Percentiles rank a stretch among this genome's conserved stretches.
These are phyloP conservation scores for Tyrophagus putrescentiae DNA, from an alignment of 1,140 invertebrate species.

Conservation along the genomic window DNA sequence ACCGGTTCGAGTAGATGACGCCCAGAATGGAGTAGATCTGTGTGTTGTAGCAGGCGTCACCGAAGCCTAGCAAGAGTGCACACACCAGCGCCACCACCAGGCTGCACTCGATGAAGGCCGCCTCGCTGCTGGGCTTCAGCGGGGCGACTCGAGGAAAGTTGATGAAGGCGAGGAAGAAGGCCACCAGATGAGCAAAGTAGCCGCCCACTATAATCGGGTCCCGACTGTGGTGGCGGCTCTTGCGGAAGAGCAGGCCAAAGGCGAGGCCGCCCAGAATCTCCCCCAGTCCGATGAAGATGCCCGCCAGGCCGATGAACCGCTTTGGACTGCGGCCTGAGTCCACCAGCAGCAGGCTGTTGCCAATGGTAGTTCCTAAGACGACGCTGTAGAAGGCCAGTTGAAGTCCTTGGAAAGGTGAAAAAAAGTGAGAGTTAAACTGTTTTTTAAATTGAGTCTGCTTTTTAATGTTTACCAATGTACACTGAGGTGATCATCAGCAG, in stretches of 20 bases:
- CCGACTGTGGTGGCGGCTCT: constrained; percentile 61
- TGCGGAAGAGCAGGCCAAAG: constrained; percentile 76
- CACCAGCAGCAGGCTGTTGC: constrained; percentile 54
- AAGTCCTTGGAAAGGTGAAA: constrained; percentile 46
- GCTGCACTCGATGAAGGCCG: constrained; percentile 44
- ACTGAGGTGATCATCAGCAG: constrained; percentile 68
- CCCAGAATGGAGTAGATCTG: constrained; percentile 81
- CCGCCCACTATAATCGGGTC: constrained; percentile 73
- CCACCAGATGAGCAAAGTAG: constrained; percentile 57
- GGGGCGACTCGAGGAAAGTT: constrained; percentile 68
- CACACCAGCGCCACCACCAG: constrained; percentile 60
- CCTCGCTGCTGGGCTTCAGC: constrained; percentile 43
- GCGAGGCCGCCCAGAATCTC: constrained; percentile 51
- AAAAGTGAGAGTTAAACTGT: not conserved
- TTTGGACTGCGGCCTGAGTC: constrained; percentile 51
- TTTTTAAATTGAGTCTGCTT: not conserved
- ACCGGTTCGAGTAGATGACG: constrained; percentile 63
- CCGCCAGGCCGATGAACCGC: constrained; percentile 69
- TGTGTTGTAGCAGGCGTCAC: constrained; percentile 89
- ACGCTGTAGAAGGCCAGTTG: constrained; percentile 86
- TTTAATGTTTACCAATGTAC: constrained; percentile 54
- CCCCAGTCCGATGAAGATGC: constrained; percentile 61
- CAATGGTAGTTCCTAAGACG: constrained; percentile 79
- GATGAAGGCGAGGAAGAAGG: constrained; percentile 66
- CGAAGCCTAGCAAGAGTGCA: constrained; percentile 78